A percentile compares a stretch with the other conserved stretches of the same genome.
These are phyloP conservation scores for Microctonus hyperodae DNA, from an alignment of 2,888 invertebrate genomes.

Conservation along the genomic window DNA sequence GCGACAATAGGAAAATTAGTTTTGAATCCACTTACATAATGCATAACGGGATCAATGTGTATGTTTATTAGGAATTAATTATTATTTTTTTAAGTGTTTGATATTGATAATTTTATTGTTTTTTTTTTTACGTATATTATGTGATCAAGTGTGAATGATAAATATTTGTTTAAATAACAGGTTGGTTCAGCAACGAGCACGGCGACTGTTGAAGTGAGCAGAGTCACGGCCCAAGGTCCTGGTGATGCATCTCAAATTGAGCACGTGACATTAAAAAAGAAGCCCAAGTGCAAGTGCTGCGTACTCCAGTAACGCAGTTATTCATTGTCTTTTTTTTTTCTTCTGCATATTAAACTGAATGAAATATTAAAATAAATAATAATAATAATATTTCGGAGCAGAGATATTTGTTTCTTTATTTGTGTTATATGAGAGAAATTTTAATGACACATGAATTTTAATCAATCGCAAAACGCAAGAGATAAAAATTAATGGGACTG, in stretches of 20 bases:
- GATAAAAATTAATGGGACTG: neutral
- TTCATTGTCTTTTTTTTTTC: neutral
- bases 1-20: neutral
- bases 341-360: neutral
- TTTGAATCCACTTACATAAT: neutral
- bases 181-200: conserved; percentile 57
- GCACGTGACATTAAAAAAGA: conserved; percentile 92
- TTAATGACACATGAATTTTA: neutral
- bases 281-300: conserved; percentile 95
- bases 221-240: conserved; percentile 77
- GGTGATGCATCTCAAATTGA: conserved; percentile 80
- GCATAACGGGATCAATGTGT: neutral
- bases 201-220: conserved; percentile 74
- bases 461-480: neutral
- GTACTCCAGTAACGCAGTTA: conserved; percentile 78
- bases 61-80: neutral
- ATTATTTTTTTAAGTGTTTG: neutral
- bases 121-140: neutral
- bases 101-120: neutral
- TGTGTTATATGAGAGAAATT: neutral
- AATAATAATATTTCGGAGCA: neutral
- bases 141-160: neutral
- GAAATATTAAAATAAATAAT: neutral
- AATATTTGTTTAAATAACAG: conserved; percentile 36
- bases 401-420: neutral